Evolutionary conservation across 2,888 invertebrate genomes (phyloP), one percentile per base, ranked within the genome.

Genomic region (Caenorhabditis sp.): DNA sequence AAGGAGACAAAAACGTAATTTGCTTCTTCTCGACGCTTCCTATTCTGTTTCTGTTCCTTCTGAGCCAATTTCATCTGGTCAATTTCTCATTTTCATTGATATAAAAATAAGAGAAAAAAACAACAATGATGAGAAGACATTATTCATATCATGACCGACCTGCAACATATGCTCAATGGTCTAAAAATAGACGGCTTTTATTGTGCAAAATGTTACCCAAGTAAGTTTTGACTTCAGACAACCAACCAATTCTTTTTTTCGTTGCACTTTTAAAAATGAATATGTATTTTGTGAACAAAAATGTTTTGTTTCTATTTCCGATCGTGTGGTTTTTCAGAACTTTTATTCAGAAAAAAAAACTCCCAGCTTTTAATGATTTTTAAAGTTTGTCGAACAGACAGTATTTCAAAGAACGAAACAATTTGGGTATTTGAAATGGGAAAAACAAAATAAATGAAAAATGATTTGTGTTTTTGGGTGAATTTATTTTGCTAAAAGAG

Each of bases 191-290:
- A 66, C 50, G 64, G 54, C 65, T 73, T 53, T 73, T 73, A 58
- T 66, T 73, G 73, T 73, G 73, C 73, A 73, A 73, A 66, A 73
- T 73, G 73, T 65, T 73, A 64, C 73, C 73, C 62, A 69, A 69
- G 73, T 73, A 61, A 68, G 73, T 73, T 72, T 65, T 55, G 43
- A 43, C 17, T 43, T 43, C 14, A 43, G 14, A 43, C 3, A 3
- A 17, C 17, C 2, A 17, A 43, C 43, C 12, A 43, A 43, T 17
- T 43, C 14, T 5, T 5, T 43, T 3, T 10, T 6, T 43, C 31
- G 4, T 4, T 31, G 31, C 10, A 31, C 31, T 10, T 31, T 31
- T 31, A 3, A 10, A 51, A 19, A 17, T 14, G 49, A 12, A 14
- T 49, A 49, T 49, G n/a, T n/a, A n/a, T n/a, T n/a, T n/a, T n/a